Percentiles rank a stretch among this genome's conserved stretches.
Conservation (phyloP, 2,888 invertebrate species). For the Fragum whitleyi region DNA sequence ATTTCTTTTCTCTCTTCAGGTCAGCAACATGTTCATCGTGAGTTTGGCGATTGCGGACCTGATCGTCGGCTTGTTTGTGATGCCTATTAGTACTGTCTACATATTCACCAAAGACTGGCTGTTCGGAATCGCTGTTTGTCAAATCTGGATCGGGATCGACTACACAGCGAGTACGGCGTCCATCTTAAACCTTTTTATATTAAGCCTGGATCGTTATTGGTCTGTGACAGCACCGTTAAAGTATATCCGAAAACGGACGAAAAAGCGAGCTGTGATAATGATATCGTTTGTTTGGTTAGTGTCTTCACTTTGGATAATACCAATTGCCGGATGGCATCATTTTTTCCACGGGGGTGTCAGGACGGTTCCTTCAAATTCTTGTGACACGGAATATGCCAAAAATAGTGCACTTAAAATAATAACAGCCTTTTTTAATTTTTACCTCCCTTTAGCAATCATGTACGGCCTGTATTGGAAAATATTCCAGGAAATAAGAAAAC, state of each 20-base stretch:
- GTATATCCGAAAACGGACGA: constrained; percentile 86
- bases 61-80: constrained; percentile 86
- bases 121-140: constrained; percentile 87
- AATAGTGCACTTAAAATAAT: constrained; percentile 86
- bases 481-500: constrained; percentile 86
- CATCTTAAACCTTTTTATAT: constrained; percentile 87
- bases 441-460: constrained; percentile 86
- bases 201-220: constrained; percentile 86
- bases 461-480: constrained; percentile 86
- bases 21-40: constrained; percentile 87
- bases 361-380: constrained; percentile 82
- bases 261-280: constrained; percentile 86
- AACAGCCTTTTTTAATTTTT: constrained; percentile 87
- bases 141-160: constrained; percentile 87
- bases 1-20: constrained; percentile 85
- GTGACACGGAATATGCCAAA: constrained; percentile 87
- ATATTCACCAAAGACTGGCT: constrained; percentile 85
- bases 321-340: constrained; percentile 86
- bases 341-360: constrained; percentile 82
- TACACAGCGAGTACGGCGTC: constrained; percentile 88
- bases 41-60: constrained; percentile 86
- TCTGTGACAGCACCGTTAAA: constrained; percentile 86
- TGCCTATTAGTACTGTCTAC: constrained; percentile 87
- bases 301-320: constrained; percentile 86
- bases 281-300: constrained; percentile 86